Evolutionary conservation across 1,140 invertebrate species (phyloP).

Genomic region (Nixonia krombeini): DNA sequence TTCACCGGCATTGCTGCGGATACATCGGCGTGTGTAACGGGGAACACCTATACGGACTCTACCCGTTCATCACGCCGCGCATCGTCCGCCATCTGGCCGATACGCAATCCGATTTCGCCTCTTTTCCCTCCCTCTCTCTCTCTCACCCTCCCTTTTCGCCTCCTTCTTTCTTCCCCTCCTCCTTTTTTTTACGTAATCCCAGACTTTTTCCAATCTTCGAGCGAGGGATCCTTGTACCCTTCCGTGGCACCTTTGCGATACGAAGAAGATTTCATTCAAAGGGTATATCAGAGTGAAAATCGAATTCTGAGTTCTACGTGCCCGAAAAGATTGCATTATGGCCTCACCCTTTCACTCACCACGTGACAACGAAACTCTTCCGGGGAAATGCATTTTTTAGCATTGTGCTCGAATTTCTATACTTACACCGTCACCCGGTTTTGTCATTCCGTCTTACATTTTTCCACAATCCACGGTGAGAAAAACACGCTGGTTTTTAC

Average conservation of each 20-base stretch:
- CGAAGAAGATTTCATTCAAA: constrained; percentile 54
- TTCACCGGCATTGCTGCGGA: constrained; percentile 39
- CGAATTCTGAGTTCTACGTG: constrained; percentile 54
- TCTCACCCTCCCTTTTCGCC: too few species aligned
- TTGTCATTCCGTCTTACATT: too few species aligned
- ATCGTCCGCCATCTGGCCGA: constrained; percentile 64
- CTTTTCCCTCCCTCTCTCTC: constrained; percentile 27
- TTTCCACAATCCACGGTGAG: too few species aligned
- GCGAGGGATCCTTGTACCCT: constrained; percentile 56
- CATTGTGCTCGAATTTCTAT: neutral
- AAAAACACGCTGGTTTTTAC: too few species aligned
- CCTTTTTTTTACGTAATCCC: constrained; percentile 58
- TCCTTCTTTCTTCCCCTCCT: constrained; percentile 23
- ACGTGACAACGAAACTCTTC: constrained; percentile 38
- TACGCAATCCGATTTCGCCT: constrained; percentile 59
- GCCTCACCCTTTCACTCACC: constrained; percentile 26
- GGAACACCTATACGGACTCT: constrained; percentile 33
- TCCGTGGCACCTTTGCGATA: constrained; percentile 41
- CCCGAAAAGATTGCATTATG: constrained; percentile 38
- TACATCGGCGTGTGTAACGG: constrained; percentile 26
- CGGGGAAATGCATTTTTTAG: constrained; percentile 32
- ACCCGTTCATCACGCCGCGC: constrained; percentile 45
- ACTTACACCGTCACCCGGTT: too few species aligned
- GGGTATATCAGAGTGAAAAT: constrained; percentile 58
- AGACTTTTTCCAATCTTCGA: constrained; percentile 64